Evolutionary conservation across 2,888 invertebrate genomes (phyloP).

Genomic region (Pycnomerus fuliginosus): DNA sequence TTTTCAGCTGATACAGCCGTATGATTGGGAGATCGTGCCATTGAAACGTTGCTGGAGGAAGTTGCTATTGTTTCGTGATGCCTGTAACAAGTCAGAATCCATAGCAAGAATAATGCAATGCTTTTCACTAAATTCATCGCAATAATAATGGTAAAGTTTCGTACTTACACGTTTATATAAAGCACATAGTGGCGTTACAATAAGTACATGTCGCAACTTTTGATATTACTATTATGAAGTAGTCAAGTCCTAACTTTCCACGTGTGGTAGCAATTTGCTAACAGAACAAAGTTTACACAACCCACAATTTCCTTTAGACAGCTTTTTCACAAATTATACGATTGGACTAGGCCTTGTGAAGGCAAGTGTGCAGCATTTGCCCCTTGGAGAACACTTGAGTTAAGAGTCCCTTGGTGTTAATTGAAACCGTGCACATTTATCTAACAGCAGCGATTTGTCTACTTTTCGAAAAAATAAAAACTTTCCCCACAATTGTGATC

Average conservation of each 20-base stretch:
- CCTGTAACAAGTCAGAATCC: constrained; percentile 7
- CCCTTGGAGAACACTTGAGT: too few species aligned
- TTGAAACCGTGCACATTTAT: constrained; percentile 12
- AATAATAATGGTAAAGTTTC: constrained; percentile 9
- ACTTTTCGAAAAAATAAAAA: constrained; percentile 11
- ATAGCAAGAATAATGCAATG: constrained; percentile 2
- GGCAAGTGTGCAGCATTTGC: too few species aligned
- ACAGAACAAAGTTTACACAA: too few species aligned
- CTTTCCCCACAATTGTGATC: not conserved
- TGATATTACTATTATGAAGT: constrained; percentile 15
- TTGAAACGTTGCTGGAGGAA: not conserved
- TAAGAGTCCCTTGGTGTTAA: constrained; percentile 13
- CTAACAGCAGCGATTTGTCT: constrained; percentile 6
- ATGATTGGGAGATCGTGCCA: not conserved
- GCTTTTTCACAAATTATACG: too few species aligned
- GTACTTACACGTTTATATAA: constrained; percentile 12
- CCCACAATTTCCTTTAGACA: too few species aligned
- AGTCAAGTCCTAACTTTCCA: constrained; percentile 9
- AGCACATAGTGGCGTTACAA: constrained; percentile 6
- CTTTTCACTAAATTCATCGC: constrained; percentile 11
- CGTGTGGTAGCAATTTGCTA: constrained; percentile 14
- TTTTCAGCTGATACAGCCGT: constrained; percentile 1
- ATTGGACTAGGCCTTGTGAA: too few species aligned
- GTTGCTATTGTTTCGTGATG: constrained; percentile 6
- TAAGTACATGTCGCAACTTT: constrained; percentile 18